Evolutionary conservation across 2,797 vertebrate genomes (phyloP).

Genomic region (Dryobates pubescens): DNA sequence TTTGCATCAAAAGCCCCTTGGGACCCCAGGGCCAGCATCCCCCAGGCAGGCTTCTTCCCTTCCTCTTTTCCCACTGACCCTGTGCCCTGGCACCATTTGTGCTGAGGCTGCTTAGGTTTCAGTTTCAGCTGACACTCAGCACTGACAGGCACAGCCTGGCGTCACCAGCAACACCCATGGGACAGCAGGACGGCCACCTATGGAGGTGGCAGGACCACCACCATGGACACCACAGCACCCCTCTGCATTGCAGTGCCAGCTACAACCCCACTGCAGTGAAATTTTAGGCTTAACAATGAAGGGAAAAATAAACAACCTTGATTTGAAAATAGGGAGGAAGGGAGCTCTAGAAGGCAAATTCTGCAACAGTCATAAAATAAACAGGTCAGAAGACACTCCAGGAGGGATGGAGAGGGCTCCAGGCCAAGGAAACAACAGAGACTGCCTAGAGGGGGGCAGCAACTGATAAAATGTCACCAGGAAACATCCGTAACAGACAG

Average conservation of each 20-base stretch:
- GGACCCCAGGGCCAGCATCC: fast-evolving
- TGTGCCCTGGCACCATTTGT: not conserved
- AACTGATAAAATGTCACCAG: not conserved
- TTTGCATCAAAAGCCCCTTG: not conserved
- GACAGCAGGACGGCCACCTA: not conserved
- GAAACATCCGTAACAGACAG: not conserved
- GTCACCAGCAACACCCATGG: not conserved
- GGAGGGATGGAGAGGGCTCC: not conserved
- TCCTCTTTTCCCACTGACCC: not conserved
- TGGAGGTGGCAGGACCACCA: fast-evolving
- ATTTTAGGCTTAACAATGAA: not conserved
- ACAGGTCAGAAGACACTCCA: not conserved
- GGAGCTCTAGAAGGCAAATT: not conserved
- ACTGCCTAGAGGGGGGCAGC: not conserved
- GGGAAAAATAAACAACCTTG: too few species aligned
- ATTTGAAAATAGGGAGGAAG: not conserved
- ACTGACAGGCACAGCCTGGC: not conserved
- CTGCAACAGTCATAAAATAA: not conserved
- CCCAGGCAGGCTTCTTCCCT: not conserved
- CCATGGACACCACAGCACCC: not conserved
- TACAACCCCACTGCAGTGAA: fast-evolving
- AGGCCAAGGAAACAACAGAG: not conserved
- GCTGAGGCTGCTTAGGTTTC: slow-evolving; percentile 28
- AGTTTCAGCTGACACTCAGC: not conserved
- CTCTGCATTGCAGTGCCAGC: not conserved